Base-by-base conservation (phyloP, 1,140 invertebrate genomes). In the Drosophila ironensis region DNA sequence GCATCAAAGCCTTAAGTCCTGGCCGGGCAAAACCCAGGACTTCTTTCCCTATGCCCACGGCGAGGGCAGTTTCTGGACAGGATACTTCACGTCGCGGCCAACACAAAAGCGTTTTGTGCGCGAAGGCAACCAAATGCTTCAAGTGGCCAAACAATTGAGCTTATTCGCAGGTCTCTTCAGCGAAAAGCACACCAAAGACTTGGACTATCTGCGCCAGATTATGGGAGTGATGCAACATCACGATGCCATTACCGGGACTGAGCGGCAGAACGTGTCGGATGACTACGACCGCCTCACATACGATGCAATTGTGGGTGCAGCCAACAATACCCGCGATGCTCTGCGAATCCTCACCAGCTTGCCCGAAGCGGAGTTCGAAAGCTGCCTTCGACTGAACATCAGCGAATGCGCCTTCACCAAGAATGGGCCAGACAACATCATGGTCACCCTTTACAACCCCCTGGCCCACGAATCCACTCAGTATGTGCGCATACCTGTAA, bases 151-250 rank as follows among this genome's bases (percentile, higher is more conserved):
- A 73, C 92, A 93, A 71, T 74, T 93, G 1, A 91, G 90, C 25
- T 75, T 90, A 8, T 63, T 91, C 22, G 92, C 77, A 0, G n/a
- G 50, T 4, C 22, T 82, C 6, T 45, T 57, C 3, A 41, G 25
- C 20, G 33, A 48, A 0, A 7, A 60, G 30, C 59, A 66, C n/a
- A 76, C 81, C 9, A 45, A 72, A 16, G 41, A 90, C 33, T 70
- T 92, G 22, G 61, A 90, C 9, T 53, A 84, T 8, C 27, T 84
- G 30, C 72, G 78, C 2, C 54, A 82, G 2, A 44, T 47, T 91
- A 95, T 92, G 97, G 97, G 95, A 16, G 92, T 98, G 0, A 94
- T 96, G 92, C 97, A 99, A 82, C 98, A 99, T 91, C 98, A 99
- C 80, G 97, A 96, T 87, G 95, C 95, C 1, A 92, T 96, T 0